Percentiles rank a stretch among this genome's conserved stretches.
These are phyloP conservation scores for Thalpophila matura DNA, from an alignment of 2,888 invertebrate species.

Conservation along the genomic window DNA sequence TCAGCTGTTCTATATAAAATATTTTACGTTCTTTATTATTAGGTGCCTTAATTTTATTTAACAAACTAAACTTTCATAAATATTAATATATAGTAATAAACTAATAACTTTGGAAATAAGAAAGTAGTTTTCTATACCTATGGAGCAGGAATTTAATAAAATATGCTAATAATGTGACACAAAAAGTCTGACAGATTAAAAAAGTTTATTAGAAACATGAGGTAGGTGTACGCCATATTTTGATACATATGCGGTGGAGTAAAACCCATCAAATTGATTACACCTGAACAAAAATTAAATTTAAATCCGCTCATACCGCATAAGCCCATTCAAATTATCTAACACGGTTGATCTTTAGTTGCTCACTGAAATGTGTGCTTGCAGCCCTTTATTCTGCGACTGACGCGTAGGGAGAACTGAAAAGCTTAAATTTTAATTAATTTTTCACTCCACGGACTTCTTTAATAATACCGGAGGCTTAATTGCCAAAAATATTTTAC, in stretches of 20 bases:
- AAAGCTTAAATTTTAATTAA: conserved; percentile 89
- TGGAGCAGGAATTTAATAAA: neutral
- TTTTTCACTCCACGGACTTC: conserved; percentile 87
- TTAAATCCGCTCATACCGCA: conserved; percentile 75
- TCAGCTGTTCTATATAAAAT: conserved; percentile 9
- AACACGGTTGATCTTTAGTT: conserved; percentile 86
- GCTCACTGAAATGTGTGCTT: conserved; percentile 85
- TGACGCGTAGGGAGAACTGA: conserved; percentile 79
- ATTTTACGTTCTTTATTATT: neutral
- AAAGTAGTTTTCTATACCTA: neutral
- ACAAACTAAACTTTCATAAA: no score
- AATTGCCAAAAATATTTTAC: conserved; percentile 85
- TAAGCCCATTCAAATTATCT: conserved; percentile 85
- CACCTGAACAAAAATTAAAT: conserved; percentile 69
- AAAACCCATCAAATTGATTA: conserved; percentile 14
- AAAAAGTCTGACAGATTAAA: neutral
- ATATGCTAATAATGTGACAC: neutral
- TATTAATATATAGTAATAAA: neutral
- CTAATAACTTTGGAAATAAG: neutral
- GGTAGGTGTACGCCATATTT: neutral
- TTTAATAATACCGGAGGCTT: conserved; percentile 81
- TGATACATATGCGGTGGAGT: conserved; percentile 26
- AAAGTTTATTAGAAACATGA: neutral
- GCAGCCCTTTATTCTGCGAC: conserved; percentile 79
- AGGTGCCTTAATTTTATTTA: conserved; percentile 7